phyloP scores from a whole-genome alignment of 2,797 vertebrate species.

The Ataeniobius toweri region DNA sequence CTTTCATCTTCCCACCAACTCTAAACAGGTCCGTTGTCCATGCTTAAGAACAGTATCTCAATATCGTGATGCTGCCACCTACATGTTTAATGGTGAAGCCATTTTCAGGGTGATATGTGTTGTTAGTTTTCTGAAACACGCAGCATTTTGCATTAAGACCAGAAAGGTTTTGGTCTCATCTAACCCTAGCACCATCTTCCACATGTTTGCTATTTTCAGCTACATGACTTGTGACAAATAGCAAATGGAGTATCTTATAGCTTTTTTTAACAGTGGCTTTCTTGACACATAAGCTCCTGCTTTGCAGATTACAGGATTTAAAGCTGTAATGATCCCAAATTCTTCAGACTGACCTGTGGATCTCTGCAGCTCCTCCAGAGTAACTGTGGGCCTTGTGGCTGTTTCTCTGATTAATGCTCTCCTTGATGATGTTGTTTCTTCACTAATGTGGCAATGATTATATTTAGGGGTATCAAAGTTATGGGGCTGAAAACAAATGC shows the following conservation, averaged over 20 bases:
- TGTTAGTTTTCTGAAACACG: not conserved
- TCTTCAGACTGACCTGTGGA: not conserved
- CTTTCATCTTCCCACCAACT: not conserved
- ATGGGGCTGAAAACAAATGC: not conserved
- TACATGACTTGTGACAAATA: not conserved
- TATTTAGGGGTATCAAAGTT: not conserved
- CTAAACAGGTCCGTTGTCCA: not conserved
- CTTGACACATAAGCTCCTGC: not conserved
- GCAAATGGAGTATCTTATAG: not conserved
- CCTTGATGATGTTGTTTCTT: not conserved
- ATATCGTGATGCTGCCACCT: not conserved
- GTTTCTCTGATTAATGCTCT: not conserved
- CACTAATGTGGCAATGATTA: not conserved
- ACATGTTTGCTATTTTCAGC: not conserved
- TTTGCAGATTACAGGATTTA: not conserved
- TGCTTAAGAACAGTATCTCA: not conserved
- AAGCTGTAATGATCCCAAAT: not conserved
- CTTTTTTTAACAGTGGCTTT: not conserved
- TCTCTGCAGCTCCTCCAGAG: not conserved
- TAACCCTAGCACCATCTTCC: not conserved
- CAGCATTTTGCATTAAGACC: not conserved
- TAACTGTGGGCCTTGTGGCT: not conserved
- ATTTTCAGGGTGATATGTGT: not conserved
- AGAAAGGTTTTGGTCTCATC: not conserved
- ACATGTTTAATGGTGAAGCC: not conserved